Base-by-base conservation (phyloP, 1,140 invertebrate genomes). In the Zelostemma sp. region DNA sequence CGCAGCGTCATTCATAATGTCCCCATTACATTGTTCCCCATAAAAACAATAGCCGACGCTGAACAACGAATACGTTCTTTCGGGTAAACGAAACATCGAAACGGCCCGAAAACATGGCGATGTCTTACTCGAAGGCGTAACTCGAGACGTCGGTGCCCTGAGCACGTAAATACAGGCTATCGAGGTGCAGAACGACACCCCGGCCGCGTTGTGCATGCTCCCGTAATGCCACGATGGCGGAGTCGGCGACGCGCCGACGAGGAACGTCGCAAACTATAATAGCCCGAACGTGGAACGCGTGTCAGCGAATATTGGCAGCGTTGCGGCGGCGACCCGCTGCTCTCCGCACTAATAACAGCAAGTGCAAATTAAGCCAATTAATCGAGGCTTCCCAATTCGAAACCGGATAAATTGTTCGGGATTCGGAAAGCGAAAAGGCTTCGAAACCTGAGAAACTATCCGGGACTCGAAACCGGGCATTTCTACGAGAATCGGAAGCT, bases 301-400 rank as follows among this genome's bases (percentile, higher is more conserved):
- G 65, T 67, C 58, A 62, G 64, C 67, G 75, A 75, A 75, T 75
- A 76, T 68, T 35, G 55, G 51, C 31, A 54, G 61, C 56, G 12
- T 68, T 43, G 60, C 47, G 55, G 33, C 51, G 43, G 59, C 28
- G 28, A 40, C 40, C 47, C 28, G 35, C 28, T 19, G 45, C 35
- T 62, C 33, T 38, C 48, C 12, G 38, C 53, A 57, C 5, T 41
- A 65, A 78, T 75, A 81, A 79, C 80, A 78, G 83, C 81, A 85
- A 84, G 75, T 71, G 77, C 72, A 72, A 83, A 81, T 84, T 82
- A 77, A 81, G 75, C 76, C 73, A 79, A 83, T 84, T 84, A 84
- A 85, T 81, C 76, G 76, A n/a, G n/a, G n/a, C n/a, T n/a, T n/a
- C n/a, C n/a, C n/a, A n/a, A n/a, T n/a, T n/a, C n/a, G n/a, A n/a